phyloP scores from a whole-genome alignment of 35 echinoderm and acorn worm genomes.

The Patiria miniata region DNA sequence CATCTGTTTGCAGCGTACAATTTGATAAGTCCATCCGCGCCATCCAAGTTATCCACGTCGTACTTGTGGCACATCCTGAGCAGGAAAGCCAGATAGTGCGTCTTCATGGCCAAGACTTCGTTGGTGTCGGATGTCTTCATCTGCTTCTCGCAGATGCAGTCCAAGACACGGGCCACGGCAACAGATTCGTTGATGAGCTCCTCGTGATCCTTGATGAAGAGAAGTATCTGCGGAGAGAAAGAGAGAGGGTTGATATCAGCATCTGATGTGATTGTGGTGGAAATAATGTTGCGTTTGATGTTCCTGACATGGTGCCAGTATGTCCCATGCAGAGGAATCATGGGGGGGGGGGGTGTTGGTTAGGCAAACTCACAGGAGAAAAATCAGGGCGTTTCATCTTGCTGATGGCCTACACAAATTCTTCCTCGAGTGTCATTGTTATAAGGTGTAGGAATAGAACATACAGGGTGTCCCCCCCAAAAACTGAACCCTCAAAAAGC shows the following conservation, averaged over 20 bases:
- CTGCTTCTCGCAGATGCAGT: slow-evolving; percentile 80
- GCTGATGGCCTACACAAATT: too few species aligned
- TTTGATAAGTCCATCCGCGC: slow-evolving; percentile 73
- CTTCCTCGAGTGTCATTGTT: too few species aligned
- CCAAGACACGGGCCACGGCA: slow-evolving; percentile 61
- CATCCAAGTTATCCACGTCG: slow-evolving; percentile 76
- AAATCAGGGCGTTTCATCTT: too few species aligned
- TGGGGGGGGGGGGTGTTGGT: too few species aligned
- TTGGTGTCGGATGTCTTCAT: slow-evolving; percentile 80
- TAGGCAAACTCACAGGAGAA: too few species aligned
- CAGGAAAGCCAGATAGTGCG: slow-evolving; percentile 75
- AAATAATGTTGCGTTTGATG: background rate
- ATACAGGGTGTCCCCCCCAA: too few species aligned
- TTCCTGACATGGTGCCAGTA: background rate
- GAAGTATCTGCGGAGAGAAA: slow-evolving; percentile 54
- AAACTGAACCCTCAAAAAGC: too few species aligned
- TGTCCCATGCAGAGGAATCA: too few species aligned
- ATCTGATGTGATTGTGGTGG: too few species aligned
- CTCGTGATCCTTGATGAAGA: slow-evolving; percentile 65
- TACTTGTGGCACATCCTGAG: slow-evolving; percentile 78
- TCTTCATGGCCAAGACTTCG: slow-evolving; percentile 87
- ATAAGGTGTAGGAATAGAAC: too few species aligned
- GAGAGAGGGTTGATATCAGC: background rate
- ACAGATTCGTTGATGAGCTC: slow-evolving; percentile 75
- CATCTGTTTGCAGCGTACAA: slow-evolving; percentile 58